Conservation (phyloP, 2,888 invertebrate species). For the Fragum whitleyi region DNA sequence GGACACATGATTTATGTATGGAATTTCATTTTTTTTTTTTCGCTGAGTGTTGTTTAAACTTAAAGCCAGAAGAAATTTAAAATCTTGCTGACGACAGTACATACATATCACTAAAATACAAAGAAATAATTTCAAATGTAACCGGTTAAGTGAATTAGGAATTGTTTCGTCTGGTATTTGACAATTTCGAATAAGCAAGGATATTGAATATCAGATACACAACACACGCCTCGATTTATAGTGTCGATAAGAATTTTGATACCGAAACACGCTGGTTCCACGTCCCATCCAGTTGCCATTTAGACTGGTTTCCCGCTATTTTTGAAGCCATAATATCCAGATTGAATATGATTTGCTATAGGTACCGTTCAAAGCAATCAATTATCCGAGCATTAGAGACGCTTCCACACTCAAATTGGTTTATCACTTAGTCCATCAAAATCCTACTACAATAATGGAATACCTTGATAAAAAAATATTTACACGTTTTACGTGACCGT, state of each 20-base stretch:
- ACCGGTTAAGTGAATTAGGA: too few species aligned
- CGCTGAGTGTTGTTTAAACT: too few species aligned
- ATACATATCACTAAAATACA: too few species aligned
- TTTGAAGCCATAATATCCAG: constrained; percentile 33
- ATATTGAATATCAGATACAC: neutral
- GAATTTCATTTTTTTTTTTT: too few species aligned
- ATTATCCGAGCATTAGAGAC: constrained; percentile 42
- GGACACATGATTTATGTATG: too few species aligned
- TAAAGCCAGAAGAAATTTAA: too few species aligned
- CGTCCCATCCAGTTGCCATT: constrained; percentile 46
- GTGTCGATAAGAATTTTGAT: neutral
- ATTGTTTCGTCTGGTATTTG: neutral
- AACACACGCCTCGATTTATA: neutral
- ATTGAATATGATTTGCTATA: constrained; percentile 50
- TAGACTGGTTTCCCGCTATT: constrained; percentile 51
- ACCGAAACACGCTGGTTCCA: constrained; percentile 28
- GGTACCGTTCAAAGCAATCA: constrained; percentile 59
- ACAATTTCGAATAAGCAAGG: neutral
- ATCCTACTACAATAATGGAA: neutral
- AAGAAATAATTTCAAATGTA: too few species aligned
- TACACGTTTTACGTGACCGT: too few species aligned
- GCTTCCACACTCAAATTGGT: constrained; percentile 51
- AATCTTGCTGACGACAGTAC: too few species aligned
- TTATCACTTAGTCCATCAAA: constrained; percentile 54
- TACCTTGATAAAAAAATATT: too few species aligned